These are phyloP conservation scores for Stomorhina lunata DNA, from an alignment of 2,888 invertebrate species.

Conservation along the genomic window DNA sequence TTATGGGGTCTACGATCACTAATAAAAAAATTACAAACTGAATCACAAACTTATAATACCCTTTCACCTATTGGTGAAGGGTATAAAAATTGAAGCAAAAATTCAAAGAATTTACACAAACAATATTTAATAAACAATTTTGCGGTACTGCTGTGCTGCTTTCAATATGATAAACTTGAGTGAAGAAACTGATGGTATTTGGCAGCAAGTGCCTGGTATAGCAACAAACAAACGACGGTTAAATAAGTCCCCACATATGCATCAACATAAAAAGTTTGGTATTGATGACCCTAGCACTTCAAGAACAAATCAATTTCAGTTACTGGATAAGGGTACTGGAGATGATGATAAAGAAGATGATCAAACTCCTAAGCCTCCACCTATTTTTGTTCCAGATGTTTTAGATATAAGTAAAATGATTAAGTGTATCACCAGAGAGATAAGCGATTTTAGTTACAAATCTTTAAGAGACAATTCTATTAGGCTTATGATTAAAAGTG, in stretches of 20 bases:
- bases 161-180: slow-evolving; percentile 1
- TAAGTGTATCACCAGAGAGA: not conserved
- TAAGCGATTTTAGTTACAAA: not conserved
- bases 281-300: too few relatives aligned
- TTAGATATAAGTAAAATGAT: too few relatives aligned
- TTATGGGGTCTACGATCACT: too few relatives aligned
- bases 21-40: too few relatives aligned
- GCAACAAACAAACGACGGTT: slow-evolving; percentile 1
- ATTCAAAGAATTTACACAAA: too few relatives aligned
- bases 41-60: too few relatives aligned
- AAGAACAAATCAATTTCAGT: not conserved
- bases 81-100: too few relatives aligned
- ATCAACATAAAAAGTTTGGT: not conserved
- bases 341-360: not conserved
- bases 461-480: not conserved
- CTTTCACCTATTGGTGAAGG: too few relatives aligned
- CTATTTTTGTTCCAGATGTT: too few relatives aligned
- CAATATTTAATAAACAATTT: too few relatives aligned
- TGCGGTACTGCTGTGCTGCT: too few relatives aligned
- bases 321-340: not conserved
- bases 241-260: not conserved
- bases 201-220: not conserved
- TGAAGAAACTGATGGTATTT: slow-evolving; percentile 2
- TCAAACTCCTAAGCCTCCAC: slow-evolving; percentile 1
- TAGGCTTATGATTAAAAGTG: not conserved